These are phyloP conservation scores for Dioctria linearis DNA, from an alignment of 2,888 invertebrate genomes.

Conservation along the genomic window DNA sequence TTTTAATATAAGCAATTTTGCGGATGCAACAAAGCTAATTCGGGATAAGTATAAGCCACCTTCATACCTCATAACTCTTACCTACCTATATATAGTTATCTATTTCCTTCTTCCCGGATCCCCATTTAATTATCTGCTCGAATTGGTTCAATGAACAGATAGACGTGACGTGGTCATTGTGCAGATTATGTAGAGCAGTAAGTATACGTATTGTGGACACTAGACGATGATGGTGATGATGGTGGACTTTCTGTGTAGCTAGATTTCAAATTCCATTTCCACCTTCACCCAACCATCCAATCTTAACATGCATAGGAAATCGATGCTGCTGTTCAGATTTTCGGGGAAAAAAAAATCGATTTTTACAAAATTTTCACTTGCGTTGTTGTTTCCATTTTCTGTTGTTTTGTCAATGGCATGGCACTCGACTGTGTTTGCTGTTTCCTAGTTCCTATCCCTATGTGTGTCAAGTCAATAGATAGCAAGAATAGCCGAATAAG, in stretches of 20 bases:
- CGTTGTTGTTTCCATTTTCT: slow-evolving; percentile 24
- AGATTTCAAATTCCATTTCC: background rate
- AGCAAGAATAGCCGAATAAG: background rate
- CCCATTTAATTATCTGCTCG: slow-evolving; percentile 33
- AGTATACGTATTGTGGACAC: background rate
- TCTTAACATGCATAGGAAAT: slow-evolving; percentile 15
- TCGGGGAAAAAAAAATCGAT: slow-evolving; percentile 33
- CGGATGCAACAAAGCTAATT: background rate
- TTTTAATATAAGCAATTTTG: background rate
- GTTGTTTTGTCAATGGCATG: background rate
- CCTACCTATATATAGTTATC: background rate
- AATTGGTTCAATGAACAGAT: slow-evolving; percentile 47
- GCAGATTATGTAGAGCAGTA: background rate
- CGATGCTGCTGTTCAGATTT: slow-evolving; percentile 43
- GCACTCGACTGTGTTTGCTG: background rate
- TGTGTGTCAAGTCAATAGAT: slow-evolving; percentile 18
- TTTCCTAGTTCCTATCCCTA: background rate
- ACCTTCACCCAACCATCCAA: too few relatives aligned
- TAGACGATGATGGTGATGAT: background rate
- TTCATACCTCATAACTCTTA: too few relatives aligned
- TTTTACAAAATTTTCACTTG: slow-evolving; percentile 24
- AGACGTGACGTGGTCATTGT: slow-evolving; percentile 1
- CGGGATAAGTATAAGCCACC: background rate
- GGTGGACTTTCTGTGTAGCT: background rate
- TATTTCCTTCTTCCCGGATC: background rate